These are phyloP conservation scores for Meriones unguiculatus DNA, from an alignment of 2,113 vertebrate species.

Conservation along the genomic window DNA sequence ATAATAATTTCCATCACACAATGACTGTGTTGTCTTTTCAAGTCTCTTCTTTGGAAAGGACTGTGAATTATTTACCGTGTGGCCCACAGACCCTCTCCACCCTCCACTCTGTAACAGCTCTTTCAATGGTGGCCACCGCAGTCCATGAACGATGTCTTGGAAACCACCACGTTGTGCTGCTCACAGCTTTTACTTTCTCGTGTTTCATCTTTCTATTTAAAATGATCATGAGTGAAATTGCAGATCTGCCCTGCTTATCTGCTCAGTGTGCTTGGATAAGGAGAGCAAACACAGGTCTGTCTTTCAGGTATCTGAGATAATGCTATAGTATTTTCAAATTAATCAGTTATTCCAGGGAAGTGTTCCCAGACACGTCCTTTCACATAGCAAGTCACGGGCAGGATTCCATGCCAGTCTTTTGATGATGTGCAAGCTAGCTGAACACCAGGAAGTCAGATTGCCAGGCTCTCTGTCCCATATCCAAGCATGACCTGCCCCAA, in stretches of 20 bases:
- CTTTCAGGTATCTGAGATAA: constrained; percentile 28
- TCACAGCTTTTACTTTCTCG: background rate
- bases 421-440: background rate
- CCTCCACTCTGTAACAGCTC: background rate
- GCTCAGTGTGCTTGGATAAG: background rate
- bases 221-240: background rate
- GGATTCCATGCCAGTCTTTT: background rate
- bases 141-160: background rate
- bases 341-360: background rate
- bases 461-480: background rate
- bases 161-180: background rate
- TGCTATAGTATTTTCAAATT: background rate
- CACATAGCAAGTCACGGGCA: background rate
- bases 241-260: background rate
- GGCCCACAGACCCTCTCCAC: fast-evolving
- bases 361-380: background rate
- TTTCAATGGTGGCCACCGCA: background rate
- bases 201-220: background rate
- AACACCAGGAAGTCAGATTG: background rate
- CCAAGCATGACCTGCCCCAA: background rate
- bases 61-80: background rate
- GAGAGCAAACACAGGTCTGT: background rate
- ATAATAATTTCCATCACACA: background rate
- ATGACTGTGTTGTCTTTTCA: background rate
- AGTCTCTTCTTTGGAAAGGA: constrained; percentile 33